These are phyloP conservation scores for Champsocephalus esox DNA, from an alignment of 2,797 vertebrate species.

Conservation along the genomic window DNA sequence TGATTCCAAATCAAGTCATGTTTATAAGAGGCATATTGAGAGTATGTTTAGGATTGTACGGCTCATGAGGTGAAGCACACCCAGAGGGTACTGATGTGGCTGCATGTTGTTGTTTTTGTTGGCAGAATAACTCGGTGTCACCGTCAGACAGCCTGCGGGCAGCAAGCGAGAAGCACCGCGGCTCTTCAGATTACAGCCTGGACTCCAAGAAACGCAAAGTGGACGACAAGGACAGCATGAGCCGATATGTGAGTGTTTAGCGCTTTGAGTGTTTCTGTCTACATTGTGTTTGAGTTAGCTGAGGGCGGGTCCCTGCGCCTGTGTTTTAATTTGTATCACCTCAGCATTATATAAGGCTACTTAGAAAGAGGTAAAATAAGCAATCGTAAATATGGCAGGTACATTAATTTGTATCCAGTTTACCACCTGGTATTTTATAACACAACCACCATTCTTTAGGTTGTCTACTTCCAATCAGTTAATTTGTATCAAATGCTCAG, in stretches of 20 bases:
- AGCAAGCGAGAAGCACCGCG: slow-evolving; percentile 92
- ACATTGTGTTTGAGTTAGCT: not conserved
- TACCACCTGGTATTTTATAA: not conserved
- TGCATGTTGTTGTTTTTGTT: slow-evolving; percentile 53
- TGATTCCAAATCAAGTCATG: too few species aligned
- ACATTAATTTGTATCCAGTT: not conserved
- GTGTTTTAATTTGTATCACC: not conserved
- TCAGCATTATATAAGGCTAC: not conserved
- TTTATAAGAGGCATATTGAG: not conserved
- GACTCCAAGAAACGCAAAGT: slow-evolving; percentile 96
- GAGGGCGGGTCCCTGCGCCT: too few species aligned
- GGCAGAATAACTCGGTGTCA: slow-evolving; percentile 94
- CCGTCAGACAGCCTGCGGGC: slow-evolving; percentile 93
- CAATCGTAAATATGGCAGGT: not conserved
- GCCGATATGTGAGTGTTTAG: slow-evolving; percentile 90
- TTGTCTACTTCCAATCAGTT: not conserved
- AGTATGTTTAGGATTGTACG: not conserved
- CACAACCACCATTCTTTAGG: not conserved
- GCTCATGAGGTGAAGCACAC: not conserved
- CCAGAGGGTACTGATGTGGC: slow-evolving; percentile 43
- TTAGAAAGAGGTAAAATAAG: not conserved
- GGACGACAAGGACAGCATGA: slow-evolving; percentile 95
- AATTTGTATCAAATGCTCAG: not conserved
- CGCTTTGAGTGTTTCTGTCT: not conserved
- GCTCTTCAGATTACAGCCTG: slow-evolving; percentile 91